These are phyloP conservation scores for Megaustenia siamemsis DNA, from an alignment of 2,888 invertebrate species.

Conservation along the genomic window DNA sequence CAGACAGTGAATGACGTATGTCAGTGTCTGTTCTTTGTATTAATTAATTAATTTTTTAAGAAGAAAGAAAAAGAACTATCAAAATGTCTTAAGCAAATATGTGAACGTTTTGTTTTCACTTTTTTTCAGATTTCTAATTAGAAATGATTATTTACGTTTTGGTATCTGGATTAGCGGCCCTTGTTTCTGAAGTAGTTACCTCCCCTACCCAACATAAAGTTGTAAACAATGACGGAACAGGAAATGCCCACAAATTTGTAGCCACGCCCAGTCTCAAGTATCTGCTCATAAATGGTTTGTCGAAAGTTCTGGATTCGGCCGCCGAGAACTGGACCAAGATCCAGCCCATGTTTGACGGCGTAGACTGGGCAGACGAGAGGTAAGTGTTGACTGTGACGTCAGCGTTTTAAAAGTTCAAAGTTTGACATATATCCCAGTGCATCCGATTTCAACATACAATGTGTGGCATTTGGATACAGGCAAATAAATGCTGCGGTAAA, in stretches of 20 bases:
- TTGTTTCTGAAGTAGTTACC: background rate
- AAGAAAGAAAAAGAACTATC: no score
- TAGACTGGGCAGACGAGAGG: background rate
- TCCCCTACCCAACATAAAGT: background rate
- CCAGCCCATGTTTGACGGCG: background rate
- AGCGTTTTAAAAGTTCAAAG: no score
- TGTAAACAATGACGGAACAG: background rate
- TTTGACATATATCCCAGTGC: no score
- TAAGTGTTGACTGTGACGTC: background rate
- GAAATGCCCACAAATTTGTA: background rate
- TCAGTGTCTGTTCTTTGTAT: background rate
- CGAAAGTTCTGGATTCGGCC: background rate
- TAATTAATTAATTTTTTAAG: no score
- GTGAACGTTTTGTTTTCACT: background rate
- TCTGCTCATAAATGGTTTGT: background rate
- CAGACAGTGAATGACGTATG: background rate
- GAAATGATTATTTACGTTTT: background rate
- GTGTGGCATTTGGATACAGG: background rate
- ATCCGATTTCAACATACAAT: no score
- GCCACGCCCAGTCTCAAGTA: background rate
- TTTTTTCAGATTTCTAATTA: background rate
- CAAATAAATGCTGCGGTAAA: background rate
- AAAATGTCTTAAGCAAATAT: background rate
- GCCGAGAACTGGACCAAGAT: background rate
- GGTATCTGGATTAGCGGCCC: background rate